phyloP scores from a whole-genome alignment of 2,113 vertebrate species.

The Neopipo cinnamomea region DNA sequence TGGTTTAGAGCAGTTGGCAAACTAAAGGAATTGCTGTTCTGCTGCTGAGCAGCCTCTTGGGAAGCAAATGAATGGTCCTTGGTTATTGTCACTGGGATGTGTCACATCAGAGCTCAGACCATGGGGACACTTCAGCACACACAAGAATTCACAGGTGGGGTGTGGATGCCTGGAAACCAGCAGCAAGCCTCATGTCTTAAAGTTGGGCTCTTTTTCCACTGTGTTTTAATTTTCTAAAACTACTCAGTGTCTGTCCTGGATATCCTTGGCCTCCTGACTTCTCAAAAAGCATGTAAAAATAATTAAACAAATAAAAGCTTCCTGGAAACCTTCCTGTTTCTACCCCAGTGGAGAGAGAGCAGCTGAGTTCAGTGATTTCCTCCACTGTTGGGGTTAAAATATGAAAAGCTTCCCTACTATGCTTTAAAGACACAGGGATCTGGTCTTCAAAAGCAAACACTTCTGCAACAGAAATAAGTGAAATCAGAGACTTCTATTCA shows the following conservation, averaged over 20 bases:
- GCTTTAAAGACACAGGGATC: not conserved
- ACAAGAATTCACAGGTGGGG: not conserved
- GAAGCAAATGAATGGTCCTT: not conserved
- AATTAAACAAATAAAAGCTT: not conserved
- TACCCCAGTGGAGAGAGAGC: not conserved
- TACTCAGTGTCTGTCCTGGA: not conserved
- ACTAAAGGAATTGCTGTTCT: not conserved
- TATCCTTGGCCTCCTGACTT: not conserved
- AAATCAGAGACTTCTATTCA: not conserved
- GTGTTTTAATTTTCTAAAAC: not conserved
- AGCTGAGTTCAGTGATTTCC: not conserved
- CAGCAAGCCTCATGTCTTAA: not conserved
- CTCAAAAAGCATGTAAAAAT: not conserved
- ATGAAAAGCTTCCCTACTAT: not conserved
- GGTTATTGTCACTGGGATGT: too few species aligned
- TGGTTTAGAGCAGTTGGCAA: not conserved
- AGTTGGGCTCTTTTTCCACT: not conserved
- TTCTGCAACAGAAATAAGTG: not conserved
- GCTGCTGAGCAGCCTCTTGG: not conserved
- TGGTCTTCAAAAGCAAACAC: not conserved
- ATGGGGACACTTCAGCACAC: not conserved
- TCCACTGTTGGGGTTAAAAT: not conserved
- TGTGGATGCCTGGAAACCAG: not conserved
- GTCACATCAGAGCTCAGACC: not conserved
- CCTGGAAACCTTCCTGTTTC: not conserved